phyloP scores from a whole-genome alignment of 1,140 invertebrate species.

The Trachelipus rathkii region DNA sequence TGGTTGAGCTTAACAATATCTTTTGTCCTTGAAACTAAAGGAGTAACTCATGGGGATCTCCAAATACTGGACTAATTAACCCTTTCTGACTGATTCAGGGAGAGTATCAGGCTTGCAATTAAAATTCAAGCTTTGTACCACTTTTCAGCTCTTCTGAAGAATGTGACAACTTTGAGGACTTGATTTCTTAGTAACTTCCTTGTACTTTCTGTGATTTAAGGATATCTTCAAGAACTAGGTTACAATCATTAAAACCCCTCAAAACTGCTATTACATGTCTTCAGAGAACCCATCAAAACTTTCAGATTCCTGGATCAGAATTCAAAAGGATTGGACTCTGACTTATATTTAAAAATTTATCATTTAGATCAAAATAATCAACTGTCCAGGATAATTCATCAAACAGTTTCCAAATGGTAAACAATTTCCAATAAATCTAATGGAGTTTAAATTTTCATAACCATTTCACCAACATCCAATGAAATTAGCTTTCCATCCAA shows the following conservation, averaged over 20 bases:
- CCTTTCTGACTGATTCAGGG: too few species aligned
- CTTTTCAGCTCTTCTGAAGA: too few species aligned
- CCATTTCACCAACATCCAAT: background rate
- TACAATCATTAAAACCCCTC: background rate
- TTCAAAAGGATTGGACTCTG: background rate
- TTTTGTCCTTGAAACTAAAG: too few species aligned
- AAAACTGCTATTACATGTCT: background rate
- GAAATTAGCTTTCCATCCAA: background rate
- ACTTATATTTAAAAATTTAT: background rate
- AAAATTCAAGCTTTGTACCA: too few species aligned
- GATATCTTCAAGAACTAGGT: too few species aligned
- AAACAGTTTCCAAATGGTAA: background rate
- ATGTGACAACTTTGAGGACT: too few species aligned
- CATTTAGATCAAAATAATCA: background rate
- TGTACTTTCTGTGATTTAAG: too few species aligned
- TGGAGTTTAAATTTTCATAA: background rate
- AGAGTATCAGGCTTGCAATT: too few species aligned
- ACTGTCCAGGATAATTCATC: background rate
- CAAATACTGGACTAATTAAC: too few species aligned
- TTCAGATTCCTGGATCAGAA: background rate
- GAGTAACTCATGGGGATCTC: too few species aligned
- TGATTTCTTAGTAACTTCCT: too few species aligned
- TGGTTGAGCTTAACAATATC: too few species aligned
- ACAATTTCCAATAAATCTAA: background rate
- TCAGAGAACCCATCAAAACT: constrained; percentile 1